phyloP scores from a whole-genome alignment of 2,797 vertebrate genomes.

The Scyliorhinus canicula region DNA sequence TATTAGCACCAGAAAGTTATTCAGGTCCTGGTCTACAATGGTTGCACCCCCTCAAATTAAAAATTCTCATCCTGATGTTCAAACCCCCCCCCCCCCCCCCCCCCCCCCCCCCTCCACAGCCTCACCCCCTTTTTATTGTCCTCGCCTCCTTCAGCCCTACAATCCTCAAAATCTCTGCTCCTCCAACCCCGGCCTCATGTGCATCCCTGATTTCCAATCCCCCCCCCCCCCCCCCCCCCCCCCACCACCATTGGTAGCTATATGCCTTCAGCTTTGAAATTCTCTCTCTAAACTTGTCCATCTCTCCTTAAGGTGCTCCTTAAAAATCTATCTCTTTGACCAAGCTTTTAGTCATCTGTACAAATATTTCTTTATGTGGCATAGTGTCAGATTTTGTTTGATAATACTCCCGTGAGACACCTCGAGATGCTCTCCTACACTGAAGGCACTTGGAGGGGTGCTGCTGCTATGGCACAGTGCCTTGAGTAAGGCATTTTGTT shows the following conservation, averaged over 20 bases:
- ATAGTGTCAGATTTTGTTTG: background rate
- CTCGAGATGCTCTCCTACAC: too few species aligned
- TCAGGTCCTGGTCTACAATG: background rate
- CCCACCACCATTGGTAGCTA: too few species aligned
- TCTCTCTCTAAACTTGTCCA: background rate
- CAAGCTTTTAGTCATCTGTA: background rate
- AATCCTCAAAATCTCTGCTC: background rate
- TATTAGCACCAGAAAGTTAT: background rate
- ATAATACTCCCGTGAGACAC: background rate
- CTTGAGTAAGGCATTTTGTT: background rate
- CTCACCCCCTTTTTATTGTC: background rate
- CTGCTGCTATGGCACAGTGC: background rate
- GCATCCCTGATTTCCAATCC: too few species aligned
- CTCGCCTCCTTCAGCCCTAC: background rate
- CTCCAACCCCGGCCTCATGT: background rate
- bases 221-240: too few species aligned
- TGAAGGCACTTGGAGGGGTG: background rate
- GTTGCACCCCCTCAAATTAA: background rate
- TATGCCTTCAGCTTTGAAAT: background rate
- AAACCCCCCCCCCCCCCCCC: background rate
- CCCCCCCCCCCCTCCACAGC: background rate
- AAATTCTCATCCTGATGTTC: background rate
- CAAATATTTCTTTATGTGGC: background rate
- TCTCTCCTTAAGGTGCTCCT: background rate
- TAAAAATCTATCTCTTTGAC: background rate